These are phyloP conservation scores for Poecilia latipinna DNA, from an alignment of 2,113 vertebrate genomes.

Conservation along the genomic window DNA sequence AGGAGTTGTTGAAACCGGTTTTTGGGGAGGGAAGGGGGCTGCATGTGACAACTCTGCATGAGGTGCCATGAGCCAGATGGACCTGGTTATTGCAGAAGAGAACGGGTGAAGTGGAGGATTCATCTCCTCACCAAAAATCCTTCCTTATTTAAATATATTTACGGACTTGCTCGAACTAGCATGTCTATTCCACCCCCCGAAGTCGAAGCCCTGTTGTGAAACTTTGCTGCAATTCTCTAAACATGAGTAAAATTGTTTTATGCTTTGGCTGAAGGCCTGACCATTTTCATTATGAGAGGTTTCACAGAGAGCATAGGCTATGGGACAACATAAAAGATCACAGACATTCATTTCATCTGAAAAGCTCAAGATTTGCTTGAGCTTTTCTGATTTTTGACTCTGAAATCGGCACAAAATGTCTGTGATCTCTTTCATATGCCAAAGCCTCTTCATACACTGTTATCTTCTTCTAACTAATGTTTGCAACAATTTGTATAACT, in stretches of 20 bases:
- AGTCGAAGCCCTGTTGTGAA: conserved; percentile 25
- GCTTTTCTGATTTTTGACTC: conserved; percentile 48
- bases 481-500: conserved; percentile 79
- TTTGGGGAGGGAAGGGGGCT: not conserved
- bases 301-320: conserved; percentile 2
- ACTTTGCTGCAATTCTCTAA: conserved; percentile 30
- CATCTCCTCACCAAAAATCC: conserved; percentile 66
- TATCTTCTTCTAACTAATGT: conserved; percentile 72
- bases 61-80: conserved; percentile 77
- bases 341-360: conserved; percentile 24
- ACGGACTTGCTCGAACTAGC: conserved; percentile 82
- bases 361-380: conserved; percentile 14
- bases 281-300: conserved; percentile 23
- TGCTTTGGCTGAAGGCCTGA: conserved; percentile 32
- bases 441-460: conserved; percentile 56
- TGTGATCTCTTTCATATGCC: conserved; percentile 71
- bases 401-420: conserved; percentile 73
- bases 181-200: conserved; percentile 41
- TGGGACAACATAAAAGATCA: conserved; percentile 17
- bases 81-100: conserved; percentile 72
- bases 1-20: not conserved
- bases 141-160: conserved; percentile 84
- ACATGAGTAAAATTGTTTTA: conserved; percentile 35
- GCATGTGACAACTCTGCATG: not conserved
- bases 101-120: conserved; percentile 80